Evolutionary conservation across 2,113 vertebrate genomes (phyloP).

Genomic region (Dasyurus viverrinus): DNA sequence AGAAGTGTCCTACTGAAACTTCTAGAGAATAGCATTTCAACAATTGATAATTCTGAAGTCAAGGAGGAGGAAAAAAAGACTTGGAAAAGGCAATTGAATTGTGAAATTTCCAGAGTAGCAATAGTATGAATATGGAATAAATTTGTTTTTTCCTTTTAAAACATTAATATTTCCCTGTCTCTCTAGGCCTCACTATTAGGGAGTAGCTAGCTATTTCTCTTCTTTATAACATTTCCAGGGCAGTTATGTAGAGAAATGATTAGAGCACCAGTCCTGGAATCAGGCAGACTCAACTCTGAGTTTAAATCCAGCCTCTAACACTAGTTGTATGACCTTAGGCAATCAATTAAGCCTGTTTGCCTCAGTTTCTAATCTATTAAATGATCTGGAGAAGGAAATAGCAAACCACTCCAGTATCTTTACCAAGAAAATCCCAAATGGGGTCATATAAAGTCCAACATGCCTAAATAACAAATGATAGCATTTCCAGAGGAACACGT

Average conservation of each 20-base stretch:
- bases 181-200: neutral
- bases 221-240: neutral
- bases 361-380: neutral
- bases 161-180: neutral
- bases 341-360: neutral
- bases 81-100: neutral
- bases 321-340: neutral
- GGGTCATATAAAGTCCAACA: neutral
- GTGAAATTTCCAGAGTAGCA: neutral
- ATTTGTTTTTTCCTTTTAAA: neutral
- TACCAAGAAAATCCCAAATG: neutral
- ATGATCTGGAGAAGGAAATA: neutral
- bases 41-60: neutral
- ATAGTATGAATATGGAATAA: neutral
- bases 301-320: neutral
- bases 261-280: neutral
- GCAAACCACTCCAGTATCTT: neutral
- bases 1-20: neutral
- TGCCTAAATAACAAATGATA: neutral
- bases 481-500: neutral
- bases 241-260: accelerated
- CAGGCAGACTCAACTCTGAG: neutral
- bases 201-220: neutral
- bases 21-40: neutral
- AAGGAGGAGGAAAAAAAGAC: neutral